Percentiles rank a stretch among this genome's conserved stretches.
phyloP scores from a whole-genome alignment of 2,113 vertebrate genomes.

The Mus musculus region GRCm39 chr6:125955001-125955500 shows the following conservation, averaged over 20 bases:
- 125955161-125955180: background rate
- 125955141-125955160: background rate
- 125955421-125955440: background rate
- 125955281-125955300: background rate
- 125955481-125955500: too few species aligned
- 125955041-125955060: background rate
- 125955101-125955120: background rate
- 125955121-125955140: background rate
- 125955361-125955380: background rate
- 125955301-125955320: too few species aligned
- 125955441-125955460: background rate
- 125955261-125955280: background rate
- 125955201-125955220: too few species aligned
- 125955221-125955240: background rate
- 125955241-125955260: too few species aligned
- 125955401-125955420: background rate
- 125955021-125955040: background rate
- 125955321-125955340: background rate
- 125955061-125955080: background rate
- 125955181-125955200: background rate
- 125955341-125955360: background rate
- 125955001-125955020: background rate
- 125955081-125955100: background rate
- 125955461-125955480: too few species aligned
- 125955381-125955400: too few species aligned